Base-by-base conservation (phyloP, 1,140 invertebrate species). In the Neodiprion fabricii region DNA sequence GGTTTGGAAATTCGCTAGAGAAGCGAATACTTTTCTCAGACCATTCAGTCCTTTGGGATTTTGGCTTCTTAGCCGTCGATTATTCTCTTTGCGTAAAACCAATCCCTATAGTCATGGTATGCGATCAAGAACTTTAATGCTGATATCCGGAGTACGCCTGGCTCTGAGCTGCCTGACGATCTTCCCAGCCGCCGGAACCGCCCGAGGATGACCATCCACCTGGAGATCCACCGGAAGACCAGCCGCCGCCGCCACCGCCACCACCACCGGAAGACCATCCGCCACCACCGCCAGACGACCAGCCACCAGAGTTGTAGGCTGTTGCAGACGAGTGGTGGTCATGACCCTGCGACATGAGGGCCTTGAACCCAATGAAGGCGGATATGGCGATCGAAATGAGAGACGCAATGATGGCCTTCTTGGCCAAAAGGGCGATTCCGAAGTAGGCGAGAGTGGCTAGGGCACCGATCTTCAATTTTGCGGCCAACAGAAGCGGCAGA, bases 391-490 rank as follows among this genome's bases (percentile, higher is more conserved):
- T 88, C 5, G 92, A 92, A 28, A 93, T 85, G 65, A 93, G 77
- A 7, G 91, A 91, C 10, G 90, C 89, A 72, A 92, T 78, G 76
- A 93, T 86, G 70, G 92, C 92, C 79, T 93, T 93, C 87, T 93
- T 93, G 79, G 92, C 92, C 78, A 93, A 83, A 66, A 93, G 84
- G 48, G 89, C 89, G 73, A 92, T 89, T 48, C 87, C 90, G 80
- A 93, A 89, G 87, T 91, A 92, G 12, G 89, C 86, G 14, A 92
- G 84, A 48, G 89, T 88, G 14, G 89, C 87, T 53, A 93, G 83
- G 1, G 88, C 84, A 61, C 88, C 91, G 68, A 92, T 83, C 81
- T 93, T 93, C 75, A 91, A 83, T 85, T 92, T 92, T 17, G 92
- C 86, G 48, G 88, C 90, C 50, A 92, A 76, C 70, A 93, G 78